Evolutionary conservation across 1,140 invertebrate species (phyloP).

Genomic region (Caenorhabditis brenneri): DNA sequence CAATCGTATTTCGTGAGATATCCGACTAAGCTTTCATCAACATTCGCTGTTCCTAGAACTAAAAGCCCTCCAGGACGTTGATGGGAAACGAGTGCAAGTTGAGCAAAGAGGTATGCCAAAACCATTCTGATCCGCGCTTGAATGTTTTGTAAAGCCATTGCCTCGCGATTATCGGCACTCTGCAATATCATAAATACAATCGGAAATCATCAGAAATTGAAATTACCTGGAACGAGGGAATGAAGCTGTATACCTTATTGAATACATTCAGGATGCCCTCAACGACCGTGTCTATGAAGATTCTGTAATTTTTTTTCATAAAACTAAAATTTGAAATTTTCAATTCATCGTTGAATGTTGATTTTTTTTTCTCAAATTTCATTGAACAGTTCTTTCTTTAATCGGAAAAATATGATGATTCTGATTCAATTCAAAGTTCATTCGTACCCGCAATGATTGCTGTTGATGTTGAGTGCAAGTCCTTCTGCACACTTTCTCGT

Average conservation of each 20-base stretch:
- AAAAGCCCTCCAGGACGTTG: conserved; percentile 87
- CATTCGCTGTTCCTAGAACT: conserved; percentile 93
- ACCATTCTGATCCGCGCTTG: conserved; percentile 92
- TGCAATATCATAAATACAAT: not conserved
- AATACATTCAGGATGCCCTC: conserved; percentile 62
- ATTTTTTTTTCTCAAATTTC: too few relatives aligned
- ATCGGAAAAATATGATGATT: too few relatives aligned
- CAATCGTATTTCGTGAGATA: conserved; percentile 99
- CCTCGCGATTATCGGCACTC: conserved; percentile 85
- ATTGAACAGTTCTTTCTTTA: too few relatives aligned
- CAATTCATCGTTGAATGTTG: too few relatives aligned
- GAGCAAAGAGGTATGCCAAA: conserved; percentile 91
- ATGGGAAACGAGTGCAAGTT: conserved; percentile 72
- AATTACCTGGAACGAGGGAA: conserved; percentile 84
- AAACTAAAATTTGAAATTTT: too few relatives aligned
- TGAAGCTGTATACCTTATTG: conserved; percentile 78
- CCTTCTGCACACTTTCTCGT: conserved; percentile 83
- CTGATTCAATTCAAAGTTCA: not conserved
- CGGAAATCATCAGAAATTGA: conserved; percentile 26
- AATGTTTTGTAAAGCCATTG: conserved; percentile 93
- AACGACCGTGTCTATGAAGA: conserved; percentile 66
- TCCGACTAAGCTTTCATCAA: conserved; percentile 92
- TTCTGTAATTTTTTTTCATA: too few relatives aligned
- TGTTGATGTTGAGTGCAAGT: conserved; percentile 80
- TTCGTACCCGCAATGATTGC: conserved; percentile 68